Conservation (phyloP, 2,797 vertebrate species). For the Leuciscus waleckii region DNA sequence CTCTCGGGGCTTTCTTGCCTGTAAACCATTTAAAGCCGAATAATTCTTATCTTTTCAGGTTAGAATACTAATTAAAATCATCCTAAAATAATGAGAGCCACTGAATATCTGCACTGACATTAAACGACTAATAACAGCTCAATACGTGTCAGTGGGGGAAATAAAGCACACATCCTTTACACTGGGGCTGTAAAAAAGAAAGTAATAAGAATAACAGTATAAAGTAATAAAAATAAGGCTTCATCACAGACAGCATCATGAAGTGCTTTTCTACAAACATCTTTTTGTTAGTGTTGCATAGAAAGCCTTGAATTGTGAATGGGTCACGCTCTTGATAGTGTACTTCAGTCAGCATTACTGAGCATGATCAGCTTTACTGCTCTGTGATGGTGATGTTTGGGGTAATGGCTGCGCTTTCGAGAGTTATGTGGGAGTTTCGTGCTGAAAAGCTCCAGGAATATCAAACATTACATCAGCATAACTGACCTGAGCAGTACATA, state of each 20-base stretch:
- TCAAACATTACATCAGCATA: constrained; percentile 27
- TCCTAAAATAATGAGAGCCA: not conserved
- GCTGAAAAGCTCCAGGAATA: not conserved
- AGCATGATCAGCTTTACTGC: not conserved
- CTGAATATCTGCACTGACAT: not conserved
- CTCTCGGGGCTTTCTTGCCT: not conserved
- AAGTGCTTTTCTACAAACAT: not conserved
- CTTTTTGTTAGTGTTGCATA: not conserved
- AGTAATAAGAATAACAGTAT: not conserved
- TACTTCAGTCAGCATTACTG: not conserved
- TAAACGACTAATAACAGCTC: not conserved
- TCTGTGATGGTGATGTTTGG: not conserved
- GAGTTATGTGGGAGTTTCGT: constrained; percentile 24
- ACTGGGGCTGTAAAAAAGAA: not conserved
- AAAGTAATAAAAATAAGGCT: not conserved
- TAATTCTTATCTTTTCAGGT: too few species aligned
- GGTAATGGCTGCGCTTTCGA: not conserved
- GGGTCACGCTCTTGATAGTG: not conserved
- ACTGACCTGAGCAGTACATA: not conserved
- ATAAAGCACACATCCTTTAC: not conserved
- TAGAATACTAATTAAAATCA: too few species aligned
- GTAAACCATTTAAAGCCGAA: not conserved
- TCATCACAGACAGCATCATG: not conserved
- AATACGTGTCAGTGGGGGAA: not conserved
- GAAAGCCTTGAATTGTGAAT: not conserved